These are phyloP conservation scores for Heterodera schachtii DNA, from an alignment of 1,140 invertebrate genomes.

Conservation along the genomic window DNA sequence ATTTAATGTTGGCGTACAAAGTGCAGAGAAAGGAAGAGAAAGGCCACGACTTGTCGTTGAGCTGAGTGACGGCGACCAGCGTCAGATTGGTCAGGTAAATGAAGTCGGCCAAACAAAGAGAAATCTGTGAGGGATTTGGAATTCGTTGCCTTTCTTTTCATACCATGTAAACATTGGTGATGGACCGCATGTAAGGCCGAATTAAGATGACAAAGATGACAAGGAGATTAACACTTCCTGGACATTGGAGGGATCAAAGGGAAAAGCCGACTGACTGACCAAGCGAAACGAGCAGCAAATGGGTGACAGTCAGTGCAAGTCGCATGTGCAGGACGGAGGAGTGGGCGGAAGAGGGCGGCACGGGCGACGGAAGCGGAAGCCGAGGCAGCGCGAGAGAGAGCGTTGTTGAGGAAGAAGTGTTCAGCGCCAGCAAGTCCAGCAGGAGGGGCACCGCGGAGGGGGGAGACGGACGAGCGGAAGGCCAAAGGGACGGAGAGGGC, in stretches of 20 bases:
- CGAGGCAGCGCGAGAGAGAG: too few relatives aligned
- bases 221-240: constrained; percentile 54
- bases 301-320: constrained; percentile 60
- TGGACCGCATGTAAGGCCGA: constrained; percentile 63
- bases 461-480: not conserved
- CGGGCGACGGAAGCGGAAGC: not conserved
- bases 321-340: constrained; percentile 43
- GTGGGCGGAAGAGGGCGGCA: not conserved
- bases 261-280: constrained; percentile 39
- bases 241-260: not conserved
- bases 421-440: not conserved
- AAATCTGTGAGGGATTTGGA: constrained; percentile 56
- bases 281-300: constrained; percentile 58
- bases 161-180: constrained; percentile 64
- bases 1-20: constrained; percentile 18
- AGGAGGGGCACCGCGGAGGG: not conserved
- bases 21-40: constrained; percentile 60
- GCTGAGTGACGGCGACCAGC: constrained; percentile 63
- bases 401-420: not conserved
- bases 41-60: constrained; percentile 65
- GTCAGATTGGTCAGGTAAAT: constrained; percentile 61
- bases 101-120: constrained; percentile 63
- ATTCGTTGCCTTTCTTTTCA: constrained; percentile 44
- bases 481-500: not conserved
- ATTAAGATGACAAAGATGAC: constrained; percentile 58